A percentile compares a stretch with the other conserved stretches of the same genome.
These are phyloP conservation scores for Pachycephus smyrnensis DNA, from an alignment of 2,888 invertebrate genomes.

Conservation along the genomic window DNA sequence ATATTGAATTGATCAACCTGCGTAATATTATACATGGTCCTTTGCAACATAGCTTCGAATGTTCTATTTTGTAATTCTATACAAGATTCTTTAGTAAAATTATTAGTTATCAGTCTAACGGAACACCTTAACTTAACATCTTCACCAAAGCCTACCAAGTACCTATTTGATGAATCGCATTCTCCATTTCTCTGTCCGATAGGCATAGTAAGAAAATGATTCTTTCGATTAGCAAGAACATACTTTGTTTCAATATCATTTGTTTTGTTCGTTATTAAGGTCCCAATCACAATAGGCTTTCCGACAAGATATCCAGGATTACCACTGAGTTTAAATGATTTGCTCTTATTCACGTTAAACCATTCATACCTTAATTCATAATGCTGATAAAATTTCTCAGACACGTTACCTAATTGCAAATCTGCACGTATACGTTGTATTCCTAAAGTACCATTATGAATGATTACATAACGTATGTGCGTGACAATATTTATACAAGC, in stretches of 20 bases:
- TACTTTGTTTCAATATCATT: slow-evolving; percentile 37
- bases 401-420: slow-evolving; percentile 63
- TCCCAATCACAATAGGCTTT: slow-evolving; percentile 73
- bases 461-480: slow-evolving; percentile 60
- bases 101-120: slow-evolving; percentile 40
- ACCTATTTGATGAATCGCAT: slow-evolving; percentile 47
- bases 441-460: slow-evolving; percentile 69
- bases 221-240: slow-evolving; percentile 42
- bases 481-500: slow-evolving; percentile 63
- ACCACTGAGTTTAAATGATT: slow-evolving; percentile 72
- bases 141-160: slow-evolving; percentile 56
- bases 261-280: slow-evolving; percentile 45
- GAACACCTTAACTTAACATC: slow-evolving; percentile 55
- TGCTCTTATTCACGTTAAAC: slow-evolving; percentile 42
- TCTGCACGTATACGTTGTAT: slow-evolving; percentile 63
- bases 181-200: slow-evolving; percentile 45
- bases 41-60: slow-evolving; percentile 45
- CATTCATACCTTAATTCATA: slow-evolving; percentile 52
- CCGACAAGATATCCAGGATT: slow-evolving; percentile 81
- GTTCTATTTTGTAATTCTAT: slow-evolving; percentile 56
- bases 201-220: slow-evolving; percentile 57
- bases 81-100: slow-evolving; percentile 57
- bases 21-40: slow-evolving; percentile 52
- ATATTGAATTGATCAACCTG: slow-evolving; percentile 45
- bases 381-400: slow-evolving; percentile 52